Base-by-base conservation (phyloP, 1,140 invertebrate species). In the silkworm (Bombyx mori) region DNA sequence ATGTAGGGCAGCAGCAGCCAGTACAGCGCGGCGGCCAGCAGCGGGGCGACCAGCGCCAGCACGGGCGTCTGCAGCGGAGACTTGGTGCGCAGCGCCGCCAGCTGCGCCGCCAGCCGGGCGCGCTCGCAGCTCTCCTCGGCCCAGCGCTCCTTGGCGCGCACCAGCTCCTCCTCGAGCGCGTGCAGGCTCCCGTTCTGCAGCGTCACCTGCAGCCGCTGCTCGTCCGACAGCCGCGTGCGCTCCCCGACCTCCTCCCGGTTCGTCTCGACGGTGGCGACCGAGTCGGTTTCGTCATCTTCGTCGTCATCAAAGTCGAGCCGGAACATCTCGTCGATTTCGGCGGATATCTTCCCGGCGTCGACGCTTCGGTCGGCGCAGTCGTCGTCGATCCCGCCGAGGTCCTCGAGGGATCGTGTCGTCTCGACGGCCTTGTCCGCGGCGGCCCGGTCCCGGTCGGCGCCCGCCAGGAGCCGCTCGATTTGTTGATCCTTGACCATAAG, bases 161-260 rank as follows among this genome's bases (percentile, higher is more conserved):
- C 82, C 51, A 88, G 67, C 65, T 88, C 86, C 65, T 88, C 87
- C 63, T 88, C 83, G n/a, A 88, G 68, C 54, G 84, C 81, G 63
- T 82, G 77, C 57, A 88, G 62, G 47, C 72, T 69, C 1, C 83
- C 83, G 65, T 84, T 86, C 55, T 70, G 70, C 66, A 86, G 63
- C 51, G 73, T 77, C 53, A 77, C 69, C 65, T 78, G 73, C 64
- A 82, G 68, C 54, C 82, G 65, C 63, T 65, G 58, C 53, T 75
- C 70, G 76, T 82, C 79, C 66, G 75, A 71, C 10, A 85, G 61
- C 44, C 73, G 66, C 55, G 82, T 72, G 70, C 69, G 75, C 48
- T 47, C 58, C 35, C 42, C 49, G 22, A 22, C 54, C 56, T 69
- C 67, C 63, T 77, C 70, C 56, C 62, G 60, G 61, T 68, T 68